Percentiles rank a stretch among this genome's conserved stretches.
Evolutionary conservation across 2,113 vertebrate species (phyloP).

Genomic region (Todiramphus chloris): DNA sequence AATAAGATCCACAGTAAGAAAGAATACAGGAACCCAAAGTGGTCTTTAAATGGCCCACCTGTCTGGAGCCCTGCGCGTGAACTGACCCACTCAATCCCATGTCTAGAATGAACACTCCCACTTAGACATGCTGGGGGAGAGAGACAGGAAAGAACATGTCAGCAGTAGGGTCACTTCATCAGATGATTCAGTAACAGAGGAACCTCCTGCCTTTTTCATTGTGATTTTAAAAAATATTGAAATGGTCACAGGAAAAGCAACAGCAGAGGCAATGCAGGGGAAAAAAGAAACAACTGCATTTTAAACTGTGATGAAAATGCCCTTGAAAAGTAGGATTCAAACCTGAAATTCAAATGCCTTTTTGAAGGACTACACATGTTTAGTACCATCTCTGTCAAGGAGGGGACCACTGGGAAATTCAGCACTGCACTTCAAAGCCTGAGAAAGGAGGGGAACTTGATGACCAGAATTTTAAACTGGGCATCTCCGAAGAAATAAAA

Average conservation of each 20-base stretch:
- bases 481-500: background rate
- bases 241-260: background rate
- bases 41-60: background rate
- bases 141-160: background rate
- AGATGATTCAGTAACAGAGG: background rate
- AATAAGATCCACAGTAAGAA: background rate
- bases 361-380: background rate
- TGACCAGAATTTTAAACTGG: background rate
- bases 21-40: background rate
- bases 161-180: background rate
- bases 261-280: background rate
- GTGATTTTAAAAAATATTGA: background rate
- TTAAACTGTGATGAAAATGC: background rate
- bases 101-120: slow-evolving; percentile 9
- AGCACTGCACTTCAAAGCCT: background rate
- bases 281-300: background rate
- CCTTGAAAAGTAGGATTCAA: background rate
- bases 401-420: background rate
- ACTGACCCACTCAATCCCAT: background rate
- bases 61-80: slow-evolving; percentile 12
- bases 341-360: background rate
- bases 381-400: background rate
- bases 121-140: background rate
- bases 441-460: background rate
- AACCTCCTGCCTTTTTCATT: background rate